Conservation (phyloP, 2,797 vertebrate genomes). For the Sciurus carolinensis region DNA sequence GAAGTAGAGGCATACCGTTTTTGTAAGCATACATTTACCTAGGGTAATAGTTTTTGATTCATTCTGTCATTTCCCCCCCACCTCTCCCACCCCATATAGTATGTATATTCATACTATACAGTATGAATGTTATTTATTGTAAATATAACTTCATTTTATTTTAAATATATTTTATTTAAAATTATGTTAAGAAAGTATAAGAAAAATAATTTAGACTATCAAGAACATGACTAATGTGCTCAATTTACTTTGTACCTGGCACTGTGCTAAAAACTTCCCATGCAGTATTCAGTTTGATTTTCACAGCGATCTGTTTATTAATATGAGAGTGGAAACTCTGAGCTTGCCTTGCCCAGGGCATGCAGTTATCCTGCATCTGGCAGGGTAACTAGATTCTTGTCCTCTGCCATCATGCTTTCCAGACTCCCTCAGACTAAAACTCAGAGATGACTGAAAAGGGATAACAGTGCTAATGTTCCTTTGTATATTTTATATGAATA, state of each 20-base stretch:
- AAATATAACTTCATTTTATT: neutral
- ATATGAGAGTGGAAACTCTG: neutral
- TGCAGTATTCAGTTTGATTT: neutral
- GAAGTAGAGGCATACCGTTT: too few species aligned
- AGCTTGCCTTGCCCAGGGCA: neutral
- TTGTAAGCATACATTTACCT: too few species aligned
- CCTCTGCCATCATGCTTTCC: neutral
- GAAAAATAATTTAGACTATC: neutral
- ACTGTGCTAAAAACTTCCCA: neutral
- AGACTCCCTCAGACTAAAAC: neutral
- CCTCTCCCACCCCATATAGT: too few species aligned
- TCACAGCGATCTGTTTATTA: neutral
- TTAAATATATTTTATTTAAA: neutral
- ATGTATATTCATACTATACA: too few species aligned
- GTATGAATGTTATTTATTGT: neutral
- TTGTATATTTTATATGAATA: neutral
- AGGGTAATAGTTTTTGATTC: too few species aligned
- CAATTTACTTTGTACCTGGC: neutral
- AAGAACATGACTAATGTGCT: neutral
- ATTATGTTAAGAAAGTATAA: neutral
- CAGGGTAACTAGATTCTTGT: neutral
- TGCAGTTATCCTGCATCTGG: too few species aligned
- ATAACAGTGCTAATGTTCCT: neutral
- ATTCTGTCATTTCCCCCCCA: too few species aligned
- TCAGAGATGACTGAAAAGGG: neutral